Conservation (phyloP, 2,888 invertebrate genomes). For the Ypsolopha scabrella region DNA sequence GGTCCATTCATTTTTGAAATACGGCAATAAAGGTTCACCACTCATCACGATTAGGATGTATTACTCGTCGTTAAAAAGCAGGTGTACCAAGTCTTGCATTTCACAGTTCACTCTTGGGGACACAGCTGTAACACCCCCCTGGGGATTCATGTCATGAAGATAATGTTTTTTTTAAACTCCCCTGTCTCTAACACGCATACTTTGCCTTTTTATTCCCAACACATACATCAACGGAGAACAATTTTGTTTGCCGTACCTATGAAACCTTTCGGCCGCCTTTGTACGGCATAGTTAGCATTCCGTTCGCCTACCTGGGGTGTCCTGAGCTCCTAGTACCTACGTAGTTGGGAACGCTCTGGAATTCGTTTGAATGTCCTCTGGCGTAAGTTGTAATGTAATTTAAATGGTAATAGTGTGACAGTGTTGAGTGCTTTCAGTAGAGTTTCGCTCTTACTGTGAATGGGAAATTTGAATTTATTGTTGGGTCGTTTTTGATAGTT, state of each 20-base stretch:
- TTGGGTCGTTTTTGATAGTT: neutral
- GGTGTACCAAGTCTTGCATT: too few species aligned
- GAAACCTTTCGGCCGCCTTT: slow-evolving; percentile 14
- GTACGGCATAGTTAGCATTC: slow-evolving; percentile 35
- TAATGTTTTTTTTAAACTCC: too few species aligned
- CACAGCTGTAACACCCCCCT: too few species aligned
- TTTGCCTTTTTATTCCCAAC: too few species aligned
- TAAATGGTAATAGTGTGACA: slow-evolving; percentile 19
- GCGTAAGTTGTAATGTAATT: slow-evolving; percentile 27
- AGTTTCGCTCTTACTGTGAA: neutral
- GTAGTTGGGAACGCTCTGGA: slow-evolving; percentile 14
- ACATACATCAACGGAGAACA: too few species aligned
- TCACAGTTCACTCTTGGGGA: too few species aligned
- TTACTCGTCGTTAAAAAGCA: too few species aligned
- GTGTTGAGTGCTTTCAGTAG: slow-evolving; percentile 2
- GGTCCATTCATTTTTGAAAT: too few species aligned
- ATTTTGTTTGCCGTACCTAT: neutral
- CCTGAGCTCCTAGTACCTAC: neutral
- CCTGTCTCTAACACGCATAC: too few species aligned
- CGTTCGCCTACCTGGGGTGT: slow-evolving; percentile 4
- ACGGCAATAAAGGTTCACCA: too few species aligned
- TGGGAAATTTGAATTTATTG: neutral
- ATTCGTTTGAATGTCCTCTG: slow-evolving; percentile 13
- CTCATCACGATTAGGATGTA: too few species aligned
- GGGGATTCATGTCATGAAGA: too few species aligned